phyloP scores from a whole-genome alignment of 64 coral and sea anemone species.

The Pachyseris speciosa region DNA sequence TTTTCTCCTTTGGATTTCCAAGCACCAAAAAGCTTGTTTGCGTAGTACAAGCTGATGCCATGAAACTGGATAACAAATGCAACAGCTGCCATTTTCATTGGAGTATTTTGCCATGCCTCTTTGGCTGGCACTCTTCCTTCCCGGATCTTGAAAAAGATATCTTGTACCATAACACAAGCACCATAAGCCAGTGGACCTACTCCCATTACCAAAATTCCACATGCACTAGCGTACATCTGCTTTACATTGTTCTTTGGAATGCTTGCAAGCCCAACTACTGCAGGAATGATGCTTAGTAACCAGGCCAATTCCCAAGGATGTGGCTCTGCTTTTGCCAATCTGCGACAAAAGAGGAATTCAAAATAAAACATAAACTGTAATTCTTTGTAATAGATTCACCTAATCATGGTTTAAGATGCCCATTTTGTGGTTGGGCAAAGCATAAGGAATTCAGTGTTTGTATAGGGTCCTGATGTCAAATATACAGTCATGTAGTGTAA shows the following conservation, averaged over 20 bases:
- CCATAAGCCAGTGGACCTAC: constrained; percentile 86
- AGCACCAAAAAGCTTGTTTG: constrained; percentile 80
- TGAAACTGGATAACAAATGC: constrained; percentile 93
- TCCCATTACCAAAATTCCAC: constrained; percentile 80
- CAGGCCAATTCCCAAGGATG: constrained; percentile 76
- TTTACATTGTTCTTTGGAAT: constrained; percentile 90
- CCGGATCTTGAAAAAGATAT: constrained; percentile 38
- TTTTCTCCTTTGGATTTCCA: constrained; percentile 92
- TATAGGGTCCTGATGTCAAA: too few species aligned
- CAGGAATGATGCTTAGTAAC: constrained; percentile 73
- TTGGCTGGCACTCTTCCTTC: constrained; percentile 30
- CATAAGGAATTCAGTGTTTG: too few species aligned
- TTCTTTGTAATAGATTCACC: too few species aligned
- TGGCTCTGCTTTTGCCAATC: constrained; percentile 38
- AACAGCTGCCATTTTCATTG: constrained; percentile 80
- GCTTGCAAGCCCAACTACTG: constrained; percentile 73
- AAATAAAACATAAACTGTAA: too few species aligned
- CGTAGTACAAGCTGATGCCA: constrained; percentile 75
- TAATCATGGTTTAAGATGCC: too few species aligned
- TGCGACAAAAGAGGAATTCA: neutral
- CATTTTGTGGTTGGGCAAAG: too few species aligned
- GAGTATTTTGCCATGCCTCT: constrained; percentile 49
- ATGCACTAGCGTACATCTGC: constrained; percentile 66
- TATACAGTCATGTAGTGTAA: too few species aligned
- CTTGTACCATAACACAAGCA: constrained; percentile 35